Conservation (phyloP, 2,113 vertebrate species). For the Azemiops feae region DNA sequence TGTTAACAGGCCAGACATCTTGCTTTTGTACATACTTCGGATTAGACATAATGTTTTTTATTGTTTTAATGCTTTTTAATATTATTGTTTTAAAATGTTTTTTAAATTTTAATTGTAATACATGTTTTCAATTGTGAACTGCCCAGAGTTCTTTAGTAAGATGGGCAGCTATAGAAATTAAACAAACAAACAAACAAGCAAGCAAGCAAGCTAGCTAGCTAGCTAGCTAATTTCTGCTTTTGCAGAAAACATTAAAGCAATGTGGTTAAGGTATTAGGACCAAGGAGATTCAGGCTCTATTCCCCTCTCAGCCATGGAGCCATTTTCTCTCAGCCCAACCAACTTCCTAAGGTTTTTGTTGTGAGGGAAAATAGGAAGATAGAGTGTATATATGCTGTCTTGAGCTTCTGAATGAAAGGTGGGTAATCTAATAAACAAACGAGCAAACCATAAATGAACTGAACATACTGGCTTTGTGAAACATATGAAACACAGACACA, state of each 20-base stretch:
- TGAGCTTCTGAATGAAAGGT: not conserved
- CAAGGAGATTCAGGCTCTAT: not conserved
- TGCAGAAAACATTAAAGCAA: not conserved
- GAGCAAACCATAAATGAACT: not conserved
- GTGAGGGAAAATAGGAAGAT: not conserved
- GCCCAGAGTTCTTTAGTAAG: not conserved
- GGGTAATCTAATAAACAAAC: not conserved
- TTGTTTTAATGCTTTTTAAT: not conserved
- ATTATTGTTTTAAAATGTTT: not conserved
- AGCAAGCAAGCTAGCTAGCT: not conserved
- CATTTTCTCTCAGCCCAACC: not conserved
- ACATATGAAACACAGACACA: not conserved
- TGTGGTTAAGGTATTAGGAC: not conserved
- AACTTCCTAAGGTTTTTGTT: not conserved
- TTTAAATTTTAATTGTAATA: not conserved
- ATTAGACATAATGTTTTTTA: not conserved
- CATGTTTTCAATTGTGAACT: not conserved
- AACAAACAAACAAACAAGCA: not conserved
- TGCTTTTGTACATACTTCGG: not conserved
- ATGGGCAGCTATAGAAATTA: not conserved
- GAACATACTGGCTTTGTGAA: not conserved
- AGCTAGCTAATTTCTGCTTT: not conserved
- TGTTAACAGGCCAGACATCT: not conserved
- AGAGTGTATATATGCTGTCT: not conserved
- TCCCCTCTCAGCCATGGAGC: not conserved